Base-by-base conservation (phyloP, 2,113 vertebrate genomes). In the Urocitellus parryii region DNA sequence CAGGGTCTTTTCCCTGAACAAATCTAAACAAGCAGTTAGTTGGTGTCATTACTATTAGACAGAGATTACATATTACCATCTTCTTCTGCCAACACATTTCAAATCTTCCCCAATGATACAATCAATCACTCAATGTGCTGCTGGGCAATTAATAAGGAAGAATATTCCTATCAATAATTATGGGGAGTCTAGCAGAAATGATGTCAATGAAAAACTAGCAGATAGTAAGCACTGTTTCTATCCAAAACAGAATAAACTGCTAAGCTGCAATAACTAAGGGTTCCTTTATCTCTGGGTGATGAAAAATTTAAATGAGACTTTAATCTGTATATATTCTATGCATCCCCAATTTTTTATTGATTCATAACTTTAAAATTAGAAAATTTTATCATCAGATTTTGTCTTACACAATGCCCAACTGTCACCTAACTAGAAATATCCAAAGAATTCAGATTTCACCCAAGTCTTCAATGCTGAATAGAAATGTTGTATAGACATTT, bases 171-270 rank as follows among this genome's bases (percentile, higher is more conserved):
- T 39, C 39, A 39, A 39, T 39, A 39, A 39, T 39, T 39, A 39
- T 39, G 39, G 39, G 39, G 39, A 39, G 2, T 39, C 39, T 39
- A 39, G 39, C 39, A 39, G 39, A 39, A 39, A 39, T 80, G 4
- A 78, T 74, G 65, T 89, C 74, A 96, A 53, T 91, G 93, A 70
- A 95, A 88, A 88, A 32, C 53, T 81, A 51, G 61, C 63, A 87
- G n/a, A 86, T 14, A 96, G 37, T 10, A 85, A 92, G 70, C 5
- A 53, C 24, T 29, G 63, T 89, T 88, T 96, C 51, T 80, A 92
- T 16, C 5, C 12, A 95, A 42, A 76, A 58, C 12, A 80, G 65
- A 86, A 65, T 82, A 53, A 89, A 79, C 81, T 85, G 45, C 7
- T 63, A 78, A 84, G 42, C 73, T 88, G 17, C 4, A n/a, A 32